phyloP scores from a whole-genome alignment of 2,797 vertebrate genomes.

The Chiloscyllium punctatum region DNA sequence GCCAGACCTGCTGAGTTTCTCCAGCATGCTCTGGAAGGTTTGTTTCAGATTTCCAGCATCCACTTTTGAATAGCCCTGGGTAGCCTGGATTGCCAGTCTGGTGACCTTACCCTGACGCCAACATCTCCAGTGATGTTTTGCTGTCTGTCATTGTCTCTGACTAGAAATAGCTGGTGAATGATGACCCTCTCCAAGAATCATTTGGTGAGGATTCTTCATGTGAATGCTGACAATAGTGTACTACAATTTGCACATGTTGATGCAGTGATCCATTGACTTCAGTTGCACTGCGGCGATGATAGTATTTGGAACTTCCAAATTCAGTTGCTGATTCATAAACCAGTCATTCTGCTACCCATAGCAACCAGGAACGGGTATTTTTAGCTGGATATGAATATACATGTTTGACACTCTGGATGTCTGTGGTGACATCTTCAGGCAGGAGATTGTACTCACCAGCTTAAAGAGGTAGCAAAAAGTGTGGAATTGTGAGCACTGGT shows the following conservation, averaged over 20 bases:
- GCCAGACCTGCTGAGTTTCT: no score
- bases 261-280: not conserved
- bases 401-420: not conserved
- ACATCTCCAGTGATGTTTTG: no score
- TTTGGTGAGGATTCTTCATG: not conserved
- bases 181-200: not conserved
- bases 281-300: not conserved
- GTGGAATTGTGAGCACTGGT: no score
- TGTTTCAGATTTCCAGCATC: no score
- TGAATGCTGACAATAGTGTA: not conserved
- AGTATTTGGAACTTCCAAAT: not conserved
- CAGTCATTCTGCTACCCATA: constrained; percentile 6
- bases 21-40: no score
- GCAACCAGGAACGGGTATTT: constrained; percentile 8
- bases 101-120: not conserved
- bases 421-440: constrained; percentile 26
- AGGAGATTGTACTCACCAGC: not conserved
- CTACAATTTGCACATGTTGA: not conserved
- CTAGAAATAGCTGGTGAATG: not conserved
- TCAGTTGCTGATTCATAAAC: not conserved
- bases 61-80: no score
- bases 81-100: not conserved
- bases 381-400: not conserved
- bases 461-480: not conserved
- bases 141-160: not conserved